Evolutionary conservation across 2,888 invertebrate species (phyloP), one percentile per base, ranked within the genome.

Genomic region (Volucella bombylans): DNA sequence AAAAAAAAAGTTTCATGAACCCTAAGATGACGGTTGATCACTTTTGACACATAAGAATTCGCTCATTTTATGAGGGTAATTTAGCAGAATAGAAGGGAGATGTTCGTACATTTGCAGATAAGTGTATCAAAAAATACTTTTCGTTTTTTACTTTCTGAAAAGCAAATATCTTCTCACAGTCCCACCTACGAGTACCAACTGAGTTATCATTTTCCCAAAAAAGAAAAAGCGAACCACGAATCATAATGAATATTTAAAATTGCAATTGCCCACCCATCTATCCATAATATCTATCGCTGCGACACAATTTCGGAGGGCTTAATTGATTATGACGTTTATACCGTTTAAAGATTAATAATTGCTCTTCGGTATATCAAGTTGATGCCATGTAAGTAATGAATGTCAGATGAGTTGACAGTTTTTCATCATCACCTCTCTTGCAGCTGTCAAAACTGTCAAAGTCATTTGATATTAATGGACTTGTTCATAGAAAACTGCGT

Each of bases 271-370:
- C 62, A 62, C 23, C 54, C 31, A 31, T 31, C 31, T 18, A 18
- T 1, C 18, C n/a, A n/a, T n/a, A n/a, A n/a, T 18, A 1, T 18
- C 18, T 31, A 31, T 6, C 9, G 8, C 8, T 61, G 49, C 68
- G 47, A 41, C 49, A 73, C 41, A 38, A 41, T 31, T 15, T 14
- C 23, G 38, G 59, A 65, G 69, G 31, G 67, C 59, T 67, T 71
- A 43, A 50, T 74, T 76, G 74, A 85, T 85, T 85, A 80, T 85
- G 76, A 85, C 52, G 81, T 72, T 76, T 85, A 77, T 68, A 77
- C 62, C 81, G 72, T 81, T 85, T 85, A 85, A 81, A 81, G 85
- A 81, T 85, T 85, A 85, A 85, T 85, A 85, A 85, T 85, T 85
- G 81, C 76, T 72, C 67, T 67, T 55, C 62, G 65, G 57, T 31